A percentile compares a stretch with the other conserved stretches of the same genome.
Evolutionary conservation across 1,140 invertebrate genomes (phyloP).

Genomic region (Zaprionus davidi): DNA sequence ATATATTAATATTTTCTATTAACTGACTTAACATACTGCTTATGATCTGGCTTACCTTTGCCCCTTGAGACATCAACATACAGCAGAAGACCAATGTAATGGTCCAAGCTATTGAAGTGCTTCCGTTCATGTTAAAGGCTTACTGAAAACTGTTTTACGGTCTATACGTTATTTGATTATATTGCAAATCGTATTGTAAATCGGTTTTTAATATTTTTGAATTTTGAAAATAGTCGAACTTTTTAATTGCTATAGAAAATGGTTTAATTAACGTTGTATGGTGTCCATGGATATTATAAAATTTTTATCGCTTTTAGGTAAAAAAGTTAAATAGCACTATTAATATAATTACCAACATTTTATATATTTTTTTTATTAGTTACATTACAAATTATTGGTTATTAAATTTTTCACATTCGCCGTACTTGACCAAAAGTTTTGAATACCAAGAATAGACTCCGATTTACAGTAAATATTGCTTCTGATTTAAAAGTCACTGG

Average conservation of each 20-base stretch:
- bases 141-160: background rate
- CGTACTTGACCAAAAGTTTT: too few species aligned
- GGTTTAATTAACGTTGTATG: background rate
- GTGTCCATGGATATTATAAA: background rate
- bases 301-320: background rate
- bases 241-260: background rate
- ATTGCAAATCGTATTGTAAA: background rate
- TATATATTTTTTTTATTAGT: too few species aligned
- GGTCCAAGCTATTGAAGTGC: background rate
- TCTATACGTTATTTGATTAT: background rate
- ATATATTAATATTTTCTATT: background rate
- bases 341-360: too few species aligned
- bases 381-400: too few species aligned
- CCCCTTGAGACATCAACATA: background rate
- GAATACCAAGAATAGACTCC: too few species aligned
- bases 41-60: background rate
- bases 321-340: too few species aligned
- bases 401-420: too few species aligned
- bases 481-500: too few species aligned
- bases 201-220: background rate
- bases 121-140: background rate
- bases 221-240: background rate
- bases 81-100: background rate
- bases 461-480: too few species aligned
- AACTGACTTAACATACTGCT: background rate